phyloP scores from a whole-genome alignment of 2,113 vertebrate species.

The Potamarius usumacintae region DNA sequence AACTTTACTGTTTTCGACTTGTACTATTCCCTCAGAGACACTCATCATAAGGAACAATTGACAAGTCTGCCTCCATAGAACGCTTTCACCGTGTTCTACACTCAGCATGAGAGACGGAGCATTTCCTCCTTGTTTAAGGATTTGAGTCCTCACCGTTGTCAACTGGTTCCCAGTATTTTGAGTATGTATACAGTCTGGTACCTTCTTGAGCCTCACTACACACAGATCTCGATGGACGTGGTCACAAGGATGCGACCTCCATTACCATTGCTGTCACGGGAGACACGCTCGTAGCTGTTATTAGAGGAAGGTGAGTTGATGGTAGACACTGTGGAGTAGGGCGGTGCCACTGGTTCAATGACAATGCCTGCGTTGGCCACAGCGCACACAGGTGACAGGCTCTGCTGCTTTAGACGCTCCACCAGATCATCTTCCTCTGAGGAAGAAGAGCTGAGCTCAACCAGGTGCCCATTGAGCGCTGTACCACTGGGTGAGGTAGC shows the following conservation, averaged over 20 bases:
- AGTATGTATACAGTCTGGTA: constrained; percentile 5
- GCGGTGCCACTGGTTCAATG: constrained; percentile 62
- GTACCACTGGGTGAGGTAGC: background rate
- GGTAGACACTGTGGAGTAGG: constrained; percentile 65
- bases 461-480: constrained; percentile 38
- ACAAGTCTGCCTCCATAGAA: constrained; percentile 32
- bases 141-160: background rate
- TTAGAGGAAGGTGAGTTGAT: constrained; percentile 71
- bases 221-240: constrained; percentile 78
- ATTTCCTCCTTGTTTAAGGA: constrained; percentile 23
- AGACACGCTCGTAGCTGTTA: constrained; percentile 68
- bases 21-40: constrained; percentile 56
- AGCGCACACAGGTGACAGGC: constrained; percentile 62
- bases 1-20: constrained; percentile 34
- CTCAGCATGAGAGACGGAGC: constrained; percentile 12
- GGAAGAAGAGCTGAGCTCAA: constrained; percentile 69
- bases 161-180: constrained; percentile 27
- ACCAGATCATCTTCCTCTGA: constrained; percentile 72
- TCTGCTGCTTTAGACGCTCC: constrained; percentile 75
- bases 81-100: constrained; percentile 18
- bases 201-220: constrained; percentile 58
- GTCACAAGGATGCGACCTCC: constrained; percentile 70
- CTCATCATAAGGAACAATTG: constrained; percentile 60
- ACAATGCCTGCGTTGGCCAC: constrained; percentile 60
- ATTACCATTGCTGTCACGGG: constrained; percentile 67